These are phyloP conservation scores for Lasioglossum zephyrum DNA, from an alignment of 2,888 invertebrate species.

Conservation along the genomic window DNA sequence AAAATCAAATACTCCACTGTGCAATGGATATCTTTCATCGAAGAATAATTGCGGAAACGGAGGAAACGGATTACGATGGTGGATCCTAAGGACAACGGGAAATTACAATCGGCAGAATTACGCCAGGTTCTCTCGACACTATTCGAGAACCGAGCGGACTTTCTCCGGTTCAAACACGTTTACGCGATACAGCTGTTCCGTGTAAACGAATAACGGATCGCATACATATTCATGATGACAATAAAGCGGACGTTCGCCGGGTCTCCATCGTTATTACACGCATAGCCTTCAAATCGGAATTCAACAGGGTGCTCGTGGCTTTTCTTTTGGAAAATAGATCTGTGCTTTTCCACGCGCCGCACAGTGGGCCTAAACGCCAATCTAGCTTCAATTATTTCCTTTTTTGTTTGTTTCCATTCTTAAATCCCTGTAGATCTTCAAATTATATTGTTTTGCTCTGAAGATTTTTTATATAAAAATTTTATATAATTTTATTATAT, in stretches of 20 bases:
- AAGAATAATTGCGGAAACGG: too few species aligned
- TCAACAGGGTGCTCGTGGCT: not conserved
- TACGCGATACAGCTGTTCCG: slow-evolving; percentile 17
- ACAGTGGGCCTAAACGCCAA: not conserved
- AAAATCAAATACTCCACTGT: too few species aligned
- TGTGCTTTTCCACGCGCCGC: not conserved
- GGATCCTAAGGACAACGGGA: not conserved
- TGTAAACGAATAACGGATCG: slow-evolving; percentile 26
- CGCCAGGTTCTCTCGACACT: slow-evolving; percentile 5
- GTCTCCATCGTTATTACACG: not conserved
- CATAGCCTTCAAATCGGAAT: not conserved
- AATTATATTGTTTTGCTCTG: too few species aligned
- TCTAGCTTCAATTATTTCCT: too few species aligned
- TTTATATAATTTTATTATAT: too few species aligned
- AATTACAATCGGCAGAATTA: slow-evolving; percentile 1
- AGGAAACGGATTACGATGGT: not conserved
- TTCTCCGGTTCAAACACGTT: slow-evolving; percentile 20
- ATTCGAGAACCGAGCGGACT: slow-evolving; percentile 12
- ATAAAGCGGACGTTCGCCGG: slow-evolving; percentile 20
- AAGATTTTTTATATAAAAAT: too few species aligned
- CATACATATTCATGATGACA: slow-evolving; percentile 33
- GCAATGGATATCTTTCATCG: too few species aligned
- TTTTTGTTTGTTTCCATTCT: too few species aligned
- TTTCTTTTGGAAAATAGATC: not conserved
- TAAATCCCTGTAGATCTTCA: too few species aligned